Evolutionary conservation across 2,113 vertebrate species (phyloP).

Genomic region (Prolemur simus): DNA sequence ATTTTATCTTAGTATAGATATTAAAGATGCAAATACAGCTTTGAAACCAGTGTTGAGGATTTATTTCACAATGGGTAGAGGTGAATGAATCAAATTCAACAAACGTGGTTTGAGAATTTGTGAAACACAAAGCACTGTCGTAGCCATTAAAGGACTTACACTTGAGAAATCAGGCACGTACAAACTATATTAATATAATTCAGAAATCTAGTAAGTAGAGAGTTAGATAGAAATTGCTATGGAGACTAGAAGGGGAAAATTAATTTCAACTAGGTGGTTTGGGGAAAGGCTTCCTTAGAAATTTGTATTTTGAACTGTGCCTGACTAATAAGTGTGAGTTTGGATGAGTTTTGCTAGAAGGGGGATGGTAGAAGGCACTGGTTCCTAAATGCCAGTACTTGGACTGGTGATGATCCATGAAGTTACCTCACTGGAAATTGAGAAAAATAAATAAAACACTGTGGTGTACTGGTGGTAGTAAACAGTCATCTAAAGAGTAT

Average conservation of each 20-base stretch:
- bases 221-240: background rate
- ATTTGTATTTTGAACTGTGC: background rate
- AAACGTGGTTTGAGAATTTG: background rate
- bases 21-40: conserved; percentile 19
- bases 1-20: background rate
- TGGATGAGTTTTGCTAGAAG: conserved; percentile 7
- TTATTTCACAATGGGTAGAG: background rate
- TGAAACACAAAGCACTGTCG: background rate
- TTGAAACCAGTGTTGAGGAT: conserved; percentile 5
- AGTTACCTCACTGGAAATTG: conserved; percentile 19
- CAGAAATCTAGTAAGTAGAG: conserved; percentile 2
- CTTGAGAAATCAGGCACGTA: background rate
- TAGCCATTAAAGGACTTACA: background rate
- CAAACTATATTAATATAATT: background rate
- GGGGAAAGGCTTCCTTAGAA: background rate
- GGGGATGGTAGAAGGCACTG: background rate
- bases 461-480: background rate
- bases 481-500: background rate
- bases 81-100: conserved; percentile 14
- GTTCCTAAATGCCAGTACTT: background rate
- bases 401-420: background rate
- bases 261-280: background rate
- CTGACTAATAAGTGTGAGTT: background rate
- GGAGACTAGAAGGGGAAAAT: background rate
- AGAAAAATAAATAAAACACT: background rate